Evolutionary conservation across 2,797 vertebrate genomes (phyloP), one percentile per base, ranked within the genome.

Genomic region (Eutrigla gurnardus): DNA sequence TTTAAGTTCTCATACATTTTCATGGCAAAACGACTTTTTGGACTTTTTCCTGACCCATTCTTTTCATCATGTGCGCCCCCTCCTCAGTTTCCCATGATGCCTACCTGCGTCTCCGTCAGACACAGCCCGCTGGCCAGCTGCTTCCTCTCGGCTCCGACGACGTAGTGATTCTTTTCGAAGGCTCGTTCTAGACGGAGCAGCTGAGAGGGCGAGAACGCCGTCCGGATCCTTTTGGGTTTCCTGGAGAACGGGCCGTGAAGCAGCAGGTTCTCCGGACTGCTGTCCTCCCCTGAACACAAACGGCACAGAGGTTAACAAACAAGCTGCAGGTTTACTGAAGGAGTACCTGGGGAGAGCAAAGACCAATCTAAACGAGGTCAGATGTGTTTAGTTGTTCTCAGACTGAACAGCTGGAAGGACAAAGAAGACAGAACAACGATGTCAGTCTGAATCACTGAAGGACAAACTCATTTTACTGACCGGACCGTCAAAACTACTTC

Each of bases 101-200:
- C 46, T 94, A 99, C 98, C 97, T 99, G 98, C 0, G 98, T 99
- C 93, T 99, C 97, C 0, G 97, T 98, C 83, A 99, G 95, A 88
- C 96, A 98, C 88, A 99, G 93, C 78, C 96, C 96, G 86, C 95
- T 96, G 49, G 98, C 97, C 88, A 99, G 93, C 93, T 98, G 98
- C 87, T 99, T 99, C 83, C 97, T 94, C 86, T 98, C 98, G 0
- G 96, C 96, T 3, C 98, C 97, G 50, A 99, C 98, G 46, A 99
- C 97, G 73, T 99, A 99, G 89, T 99, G 98, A 79, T 99, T 99
- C 89, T 99, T 98, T 93, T 99, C 98, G 54, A 99, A 99, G 87
- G 98, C 97, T 49, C 96, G 91, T 52, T 98, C 98, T 74, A 99
- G 94, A 6, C 97, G 94, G 83, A 98, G 96, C 73, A 99, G 96